Percentiles rank a stretch among this genome's conserved stretches.
phyloP scores from a whole-genome alignment of 2,113 vertebrate species.

The Nycticryphes semicollaris region DNA sequence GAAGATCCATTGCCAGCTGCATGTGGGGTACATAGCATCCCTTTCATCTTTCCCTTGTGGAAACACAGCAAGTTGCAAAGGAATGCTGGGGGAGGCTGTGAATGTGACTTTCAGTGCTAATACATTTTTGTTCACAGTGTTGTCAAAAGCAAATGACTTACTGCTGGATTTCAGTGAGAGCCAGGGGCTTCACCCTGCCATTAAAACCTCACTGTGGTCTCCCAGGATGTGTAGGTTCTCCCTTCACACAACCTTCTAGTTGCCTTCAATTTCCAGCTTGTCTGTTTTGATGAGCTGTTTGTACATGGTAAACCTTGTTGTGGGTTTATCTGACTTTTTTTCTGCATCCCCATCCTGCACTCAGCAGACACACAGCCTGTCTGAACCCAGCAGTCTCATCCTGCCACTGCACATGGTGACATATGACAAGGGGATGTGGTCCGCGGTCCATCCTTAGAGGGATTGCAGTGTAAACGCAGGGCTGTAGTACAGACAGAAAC shows the following conservation, averaged over 20 bases:
- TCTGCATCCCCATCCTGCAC: background rate
- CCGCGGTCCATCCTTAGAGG: background rate
- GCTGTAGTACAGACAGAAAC: background rate
- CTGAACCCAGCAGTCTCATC: background rate
- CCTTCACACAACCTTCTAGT: background rate
- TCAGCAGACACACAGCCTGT: background rate
- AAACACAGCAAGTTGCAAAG: background rate
- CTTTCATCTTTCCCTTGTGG: background rate
- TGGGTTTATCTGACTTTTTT: background rate
- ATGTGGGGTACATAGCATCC: background rate
- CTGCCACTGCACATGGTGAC: background rate
- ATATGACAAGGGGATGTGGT: rapidly evolving
- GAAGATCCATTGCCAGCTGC: background rate
- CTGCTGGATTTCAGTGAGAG: background rate
- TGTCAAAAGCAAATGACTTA: background rate
- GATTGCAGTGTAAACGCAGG: background rate
- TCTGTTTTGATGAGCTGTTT: background rate
- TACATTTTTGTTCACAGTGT: background rate
- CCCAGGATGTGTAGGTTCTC: background rate
- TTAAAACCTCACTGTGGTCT: background rate
- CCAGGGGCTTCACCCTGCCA: background rate
- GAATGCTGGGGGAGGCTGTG: background rate
- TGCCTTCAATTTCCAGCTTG: background rate
- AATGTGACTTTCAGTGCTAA: background rate
- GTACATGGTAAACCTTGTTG: background rate